A percentile compares a stretch with the other conserved stretches of the same genome.
Evolutionary conservation across 2,888 invertebrate species (phyloP).

Genomic region (Eilema griseolum): DNA sequence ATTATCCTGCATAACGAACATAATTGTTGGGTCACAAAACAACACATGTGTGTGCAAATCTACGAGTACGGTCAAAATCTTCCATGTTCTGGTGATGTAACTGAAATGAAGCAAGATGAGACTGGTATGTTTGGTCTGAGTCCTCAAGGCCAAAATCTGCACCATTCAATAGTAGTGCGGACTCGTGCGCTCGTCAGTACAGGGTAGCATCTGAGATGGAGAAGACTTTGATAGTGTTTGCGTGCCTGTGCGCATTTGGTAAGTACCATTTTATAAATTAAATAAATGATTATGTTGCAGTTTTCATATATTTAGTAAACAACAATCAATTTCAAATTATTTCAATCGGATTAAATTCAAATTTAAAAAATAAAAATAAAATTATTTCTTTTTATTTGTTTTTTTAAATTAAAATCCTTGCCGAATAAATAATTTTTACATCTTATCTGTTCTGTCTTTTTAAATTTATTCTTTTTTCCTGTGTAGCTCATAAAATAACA

Average conservation of each 20-base stretch:
- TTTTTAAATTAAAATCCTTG: background rate
- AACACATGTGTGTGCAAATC: slow-evolving; percentile 5
- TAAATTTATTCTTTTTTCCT: background rate
- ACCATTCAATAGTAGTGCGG: slow-evolving; percentile 68
- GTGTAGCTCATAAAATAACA: background rate
- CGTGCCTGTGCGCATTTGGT: slow-evolving; percentile 77
- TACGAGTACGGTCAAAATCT: background rate
- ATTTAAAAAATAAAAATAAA: too few species aligned
- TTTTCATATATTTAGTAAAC: background rate
- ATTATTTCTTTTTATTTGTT: background rate
- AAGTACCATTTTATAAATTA: slow-evolving; percentile 52
- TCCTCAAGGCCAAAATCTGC: slow-evolving; percentile 74
- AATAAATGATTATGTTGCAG: background rate
- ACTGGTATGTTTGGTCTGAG: slow-evolving; percentile 66
- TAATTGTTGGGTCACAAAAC: slow-evolving; percentile 6
- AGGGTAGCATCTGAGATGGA: slow-evolving; percentile 66
- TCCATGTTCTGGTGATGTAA: slow-evolving; percentile 55
- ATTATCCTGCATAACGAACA: background rate
- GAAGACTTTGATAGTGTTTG: slow-evolving; percentile 71
- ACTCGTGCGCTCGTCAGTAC: slow-evolving; percentile 68
- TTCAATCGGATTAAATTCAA: too few species aligned
- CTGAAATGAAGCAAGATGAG: slow-evolving; percentile 59
- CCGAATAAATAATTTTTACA: background rate
- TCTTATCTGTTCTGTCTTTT: background rate
- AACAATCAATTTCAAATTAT: background rate